phyloP scores from a whole-genome alignment of 2,888 invertebrate genomes.

The Mesopsocus fuscifrons region DNA sequence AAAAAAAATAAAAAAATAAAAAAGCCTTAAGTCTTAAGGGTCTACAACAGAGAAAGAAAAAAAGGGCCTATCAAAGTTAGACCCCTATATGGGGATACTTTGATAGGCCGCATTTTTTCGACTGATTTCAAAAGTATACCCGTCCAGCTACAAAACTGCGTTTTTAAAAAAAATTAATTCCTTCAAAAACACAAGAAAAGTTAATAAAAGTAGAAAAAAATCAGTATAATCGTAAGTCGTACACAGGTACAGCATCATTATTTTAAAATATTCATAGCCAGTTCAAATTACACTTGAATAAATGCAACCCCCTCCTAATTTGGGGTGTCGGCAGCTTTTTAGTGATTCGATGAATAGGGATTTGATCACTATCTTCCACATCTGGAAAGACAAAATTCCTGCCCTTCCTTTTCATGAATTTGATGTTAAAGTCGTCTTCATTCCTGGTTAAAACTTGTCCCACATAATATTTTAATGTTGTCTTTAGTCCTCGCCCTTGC shows the following conservation, averaged over 20 bases:
- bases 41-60: too few species aligned
- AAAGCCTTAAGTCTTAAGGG: too few species aligned
- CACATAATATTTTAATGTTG: background rate
- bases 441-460: background rate
- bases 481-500: too few species aligned
- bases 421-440: background rate
- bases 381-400: background rate
- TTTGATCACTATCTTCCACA: background rate
- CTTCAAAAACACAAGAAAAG: background rate
- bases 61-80: background rate
- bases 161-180: background rate
- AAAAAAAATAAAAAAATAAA: too few species aligned
- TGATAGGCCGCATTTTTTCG: background rate
- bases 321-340: background rate
- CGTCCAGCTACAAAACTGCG: background rate
- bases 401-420: background rate
- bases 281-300: too few species aligned
- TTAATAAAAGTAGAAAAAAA: background rate
- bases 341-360: background rate
- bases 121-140: background rate
- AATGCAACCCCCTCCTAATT: background rate
- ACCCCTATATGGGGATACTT: background rate
- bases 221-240: too few species aligned
- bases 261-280: too few species aligned
- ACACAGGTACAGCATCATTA: too few species aligned